A percentile compares a stretch with the other conserved stretches of the same genome.
phyloP scores from a whole-genome alignment of 2,888 invertebrate genomes.

The Apamea crenata region DNA sequence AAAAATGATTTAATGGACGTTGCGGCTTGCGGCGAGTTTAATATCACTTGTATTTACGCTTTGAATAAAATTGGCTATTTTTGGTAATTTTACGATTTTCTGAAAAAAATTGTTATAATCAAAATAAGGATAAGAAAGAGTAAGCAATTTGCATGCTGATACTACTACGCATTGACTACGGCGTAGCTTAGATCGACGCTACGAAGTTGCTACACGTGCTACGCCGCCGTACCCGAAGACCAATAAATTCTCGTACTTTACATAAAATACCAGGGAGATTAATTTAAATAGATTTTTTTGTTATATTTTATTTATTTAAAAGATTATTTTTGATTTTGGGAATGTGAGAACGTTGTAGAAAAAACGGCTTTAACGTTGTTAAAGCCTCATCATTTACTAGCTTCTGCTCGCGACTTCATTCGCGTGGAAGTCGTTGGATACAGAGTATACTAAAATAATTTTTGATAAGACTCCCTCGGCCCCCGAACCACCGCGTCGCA shows the following conservation, averaged over 20 bases:
- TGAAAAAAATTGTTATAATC: neutral
- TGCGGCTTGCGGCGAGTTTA: conserved; percentile 48
- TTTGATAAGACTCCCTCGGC: too few relatives aligned
- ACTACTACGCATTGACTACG: neutral
- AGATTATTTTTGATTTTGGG: neutral
- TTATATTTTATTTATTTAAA: neutral
- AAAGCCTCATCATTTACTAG: too few relatives aligned
- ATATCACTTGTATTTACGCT: conserved; percentile 41
- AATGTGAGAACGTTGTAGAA: neutral
- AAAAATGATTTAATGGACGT: conserved; percentile 63
- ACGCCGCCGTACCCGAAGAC: neutral
- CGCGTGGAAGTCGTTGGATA: too few relatives aligned
- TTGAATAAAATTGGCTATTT: conserved; percentile 10
- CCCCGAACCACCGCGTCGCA: too few relatives aligned
- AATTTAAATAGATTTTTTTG: neutral
- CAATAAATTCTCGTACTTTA: neutral
- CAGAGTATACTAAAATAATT: too few relatives aligned
- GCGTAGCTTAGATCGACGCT: neutral
- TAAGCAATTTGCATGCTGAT: neutral
- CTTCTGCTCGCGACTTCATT: too few relatives aligned
- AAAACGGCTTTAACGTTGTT: too few relatives aligned
- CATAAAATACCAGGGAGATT: too few relatives aligned
- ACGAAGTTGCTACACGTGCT: neutral
- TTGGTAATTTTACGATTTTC: neutral
- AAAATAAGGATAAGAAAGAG: neutral